phyloP scores from a whole-genome alignment of 1,140 invertebrate species.

The Calephelis virginiensis region DNA sequence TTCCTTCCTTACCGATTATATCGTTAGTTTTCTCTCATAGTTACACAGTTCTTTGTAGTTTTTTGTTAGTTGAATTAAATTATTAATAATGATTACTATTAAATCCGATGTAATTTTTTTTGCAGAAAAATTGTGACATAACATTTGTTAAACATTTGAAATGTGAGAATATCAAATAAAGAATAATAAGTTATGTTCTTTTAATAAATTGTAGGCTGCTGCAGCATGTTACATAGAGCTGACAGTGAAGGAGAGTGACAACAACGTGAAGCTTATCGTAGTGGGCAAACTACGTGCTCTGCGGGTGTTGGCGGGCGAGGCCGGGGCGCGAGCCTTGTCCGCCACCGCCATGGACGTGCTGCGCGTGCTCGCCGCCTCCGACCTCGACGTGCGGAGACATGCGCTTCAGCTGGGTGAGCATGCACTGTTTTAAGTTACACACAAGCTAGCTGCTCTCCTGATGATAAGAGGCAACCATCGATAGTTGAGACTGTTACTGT shows the following conservation, averaged over 20 bases:
- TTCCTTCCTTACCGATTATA: too few species aligned
- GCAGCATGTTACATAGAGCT: conserved; percentile 99
- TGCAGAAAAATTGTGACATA: too few species aligned
- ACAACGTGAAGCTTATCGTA: conserved; percentile 99
- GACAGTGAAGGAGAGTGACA: conserved; percentile 99
- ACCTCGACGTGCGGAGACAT: conserved; percentile 96
- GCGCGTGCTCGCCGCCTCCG: conserved; percentile 94
- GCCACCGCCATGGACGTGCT: conserved; percentile 99
- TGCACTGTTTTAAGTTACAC: background rate
- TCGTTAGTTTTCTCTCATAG: too few species aligned
- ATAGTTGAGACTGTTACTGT: too few species aligned
- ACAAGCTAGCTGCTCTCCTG: too few species aligned
- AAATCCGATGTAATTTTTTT: too few species aligned
- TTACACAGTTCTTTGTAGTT: too few species aligned
- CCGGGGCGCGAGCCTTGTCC: conserved; percentile 95
- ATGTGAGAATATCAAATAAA: too few species aligned
- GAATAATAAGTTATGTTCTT: background rate
- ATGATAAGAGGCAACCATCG: too few species aligned
- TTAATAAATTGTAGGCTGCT: conserved; percentile 84
- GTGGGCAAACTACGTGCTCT: conserved; percentile 95
- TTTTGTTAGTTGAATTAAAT: too few species aligned
- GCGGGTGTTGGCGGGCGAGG: conserved; percentile 90
- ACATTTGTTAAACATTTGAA: too few species aligned
- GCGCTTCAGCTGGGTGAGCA: conserved; percentile 83
- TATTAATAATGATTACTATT: too few species aligned